phyloP scores from a whole-genome alignment of 1,140 invertebrate species.

The Eriosoma lanigerum region DNA sequence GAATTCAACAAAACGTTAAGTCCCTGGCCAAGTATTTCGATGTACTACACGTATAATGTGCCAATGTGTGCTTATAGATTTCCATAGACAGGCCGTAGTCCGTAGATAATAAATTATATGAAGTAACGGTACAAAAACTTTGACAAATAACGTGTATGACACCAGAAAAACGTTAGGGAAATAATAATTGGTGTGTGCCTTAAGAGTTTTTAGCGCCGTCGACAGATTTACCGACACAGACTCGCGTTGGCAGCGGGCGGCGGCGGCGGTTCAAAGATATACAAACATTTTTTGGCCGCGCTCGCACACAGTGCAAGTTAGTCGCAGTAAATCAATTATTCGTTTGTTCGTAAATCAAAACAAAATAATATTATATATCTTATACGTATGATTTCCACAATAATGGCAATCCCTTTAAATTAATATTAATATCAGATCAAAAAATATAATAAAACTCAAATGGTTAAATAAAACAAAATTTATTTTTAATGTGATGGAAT shows the following conservation, averaged over 20 bases:
- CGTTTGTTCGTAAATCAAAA: constrained; percentile 17
- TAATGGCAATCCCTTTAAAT: no score
- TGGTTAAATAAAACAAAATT: no score
- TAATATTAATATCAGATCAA: no score
- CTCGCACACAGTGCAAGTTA: no score
- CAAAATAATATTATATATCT: no score
- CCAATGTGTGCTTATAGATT: neutral
- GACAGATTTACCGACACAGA: constrained; percentile 31
- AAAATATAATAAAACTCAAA: no score
- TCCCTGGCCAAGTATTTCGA: neutral
- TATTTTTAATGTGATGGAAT: no score
- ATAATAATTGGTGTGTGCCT: constrained; percentile 27
- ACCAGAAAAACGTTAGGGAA: neutral
- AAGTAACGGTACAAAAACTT: neutral
- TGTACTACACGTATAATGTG: neutral
- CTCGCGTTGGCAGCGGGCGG: neutral
- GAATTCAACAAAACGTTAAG: neutral
- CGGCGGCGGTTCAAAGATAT: constrained; percentile 23
- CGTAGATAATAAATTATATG: neutral
- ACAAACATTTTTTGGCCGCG: constrained; percentile 2
- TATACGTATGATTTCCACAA: no score
- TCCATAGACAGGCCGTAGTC: neutral
- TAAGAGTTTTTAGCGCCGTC: constrained; percentile 26
- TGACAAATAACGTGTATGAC: constrained; percentile 15
- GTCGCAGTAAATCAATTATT: neutral